Base-by-base conservation (phyloP, 2,888 invertebrate genomes). In the Philopedon plagiatum region DNA sequence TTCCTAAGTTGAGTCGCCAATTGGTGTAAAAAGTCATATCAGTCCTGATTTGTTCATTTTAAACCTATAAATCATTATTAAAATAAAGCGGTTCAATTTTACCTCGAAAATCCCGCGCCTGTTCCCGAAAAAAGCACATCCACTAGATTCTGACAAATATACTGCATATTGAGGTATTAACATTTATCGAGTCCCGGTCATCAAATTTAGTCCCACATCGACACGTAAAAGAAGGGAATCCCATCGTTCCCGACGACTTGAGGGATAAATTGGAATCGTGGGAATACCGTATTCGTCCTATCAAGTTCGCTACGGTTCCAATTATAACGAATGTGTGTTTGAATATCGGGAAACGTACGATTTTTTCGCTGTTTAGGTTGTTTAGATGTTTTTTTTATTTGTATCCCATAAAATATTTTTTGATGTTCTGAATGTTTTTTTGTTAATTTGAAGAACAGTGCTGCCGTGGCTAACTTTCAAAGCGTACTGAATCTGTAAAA, bases 121-220 rank as follows among this genome's bases (percentile, higher is more conserved):
- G 26, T 15, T 19, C 62, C 15, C 13, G 13, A 39, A 29, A 44
- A 61, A 46, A 46, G n/a, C n/a, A 44, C 62, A 19, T 62, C 44
- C 34, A 54, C 51, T 29, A 29, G 8, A 13, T 62, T 49, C 29
- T 46, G 80, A 81, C 82, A 82, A 84, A 85, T 84, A 85, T 85
- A 85, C 84, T 85, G 85, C 85, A 85, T 85, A 85, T 85, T 85
- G 85, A 82, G 83, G 83, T 83, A 85, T 85, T 84, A 85, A 85
- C 85, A 85, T 85, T 85, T 85, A 85, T 84, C 84, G 84, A 79
- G 80, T 79, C 77, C 79, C 78, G 79, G 78, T 68, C 78, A 77
- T 76, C 77, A 78, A 67, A 60, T 67, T 67, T 58, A 57, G 58
- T 67, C 67, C 57, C 67, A 58, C 67, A 44, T 67, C 60, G 67